Base-by-base conservation (phyloP, 1,140 invertebrate species). In the Hylaeus volcanicus region DNA sequence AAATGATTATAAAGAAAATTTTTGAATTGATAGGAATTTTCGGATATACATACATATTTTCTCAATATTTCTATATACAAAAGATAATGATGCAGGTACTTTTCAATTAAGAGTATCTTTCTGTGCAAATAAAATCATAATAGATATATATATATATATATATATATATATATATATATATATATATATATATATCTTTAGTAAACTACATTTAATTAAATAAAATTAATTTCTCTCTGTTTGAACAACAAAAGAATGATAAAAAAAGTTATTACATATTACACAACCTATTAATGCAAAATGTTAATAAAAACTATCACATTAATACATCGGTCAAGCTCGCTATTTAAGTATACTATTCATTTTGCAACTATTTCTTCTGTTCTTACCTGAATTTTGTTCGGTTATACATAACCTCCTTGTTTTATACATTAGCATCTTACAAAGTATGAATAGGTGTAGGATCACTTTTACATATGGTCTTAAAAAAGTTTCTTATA, bases 1-100 rank as follows among this genome's bases (percentile, higher is more conserved):
- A 15, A 51, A 48, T 39, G 43, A 55, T 37, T 66, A 58, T 48
- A 41, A 68, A 56, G n/a, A 43, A 53, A 77, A 39, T 76, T 1
- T 64, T 45, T 63, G 1, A 64, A 72, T 51, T 37, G 14, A 65
- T 74, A 65, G 65, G 6, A 26, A n/a, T 45, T 39, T 72, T 63
- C 60, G 45, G 45, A 69, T 69, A 70, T 55, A 58, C 39, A 70
- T 55, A 58, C 39, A 11, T 51, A 51, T 53, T 72, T 79, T 12
- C 26, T 12, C 12, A 11, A 12, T 55, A 55, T 63, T 14, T 61
- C 15, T 72, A 78, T 74, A 45, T 85, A 79, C 63, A 79, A 76
- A 51, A 56, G 2, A 65, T 53, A 71, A 79, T 39, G 14, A 51
- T 80, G 58, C 64, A 86, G 73, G 73, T 86, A 86, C 76, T 86